phyloP scores from a whole-genome alignment of 2,113 vertebrate species.

The Siniperca chuatsi region DNA sequence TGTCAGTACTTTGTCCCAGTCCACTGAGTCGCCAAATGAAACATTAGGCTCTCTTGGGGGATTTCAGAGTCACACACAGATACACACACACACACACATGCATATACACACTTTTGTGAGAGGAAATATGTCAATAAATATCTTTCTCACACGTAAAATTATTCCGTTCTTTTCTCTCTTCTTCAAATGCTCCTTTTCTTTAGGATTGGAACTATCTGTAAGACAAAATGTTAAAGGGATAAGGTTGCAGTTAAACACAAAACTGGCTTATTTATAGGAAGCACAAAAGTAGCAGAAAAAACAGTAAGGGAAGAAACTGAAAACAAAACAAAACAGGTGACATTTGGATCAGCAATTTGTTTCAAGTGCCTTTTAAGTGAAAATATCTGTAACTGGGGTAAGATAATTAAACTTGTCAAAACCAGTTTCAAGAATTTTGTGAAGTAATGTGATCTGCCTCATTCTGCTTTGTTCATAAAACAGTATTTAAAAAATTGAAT shows the following conservation, averaged over 20 bases:
- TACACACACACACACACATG: background rate
- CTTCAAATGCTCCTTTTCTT: slow-evolving; percentile 1
- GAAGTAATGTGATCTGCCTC: background rate
- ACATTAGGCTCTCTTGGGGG: slow-evolving; percentile 22
- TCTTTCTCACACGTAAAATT: background rate
- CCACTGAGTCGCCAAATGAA: slow-evolving; percentile 56
- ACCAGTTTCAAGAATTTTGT: background rate
- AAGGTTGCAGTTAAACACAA: background rate
- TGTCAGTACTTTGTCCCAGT: slow-evolving; percentile 51
- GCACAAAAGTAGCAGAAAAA: background rate
- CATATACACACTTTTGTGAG: background rate
- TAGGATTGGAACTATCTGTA: background rate
- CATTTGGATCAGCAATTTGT: slow-evolving; percentile 13
- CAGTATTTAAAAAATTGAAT: background rate
- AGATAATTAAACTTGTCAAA: background rate
- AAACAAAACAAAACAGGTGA: background rate
- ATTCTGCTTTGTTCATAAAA: background rate
- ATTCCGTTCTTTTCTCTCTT: background rate
- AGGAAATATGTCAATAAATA: background rate
- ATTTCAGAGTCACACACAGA: background rate
- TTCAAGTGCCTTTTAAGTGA: slow-evolving; percentile 12
- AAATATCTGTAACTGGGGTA: background rate
- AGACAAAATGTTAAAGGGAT: background rate
- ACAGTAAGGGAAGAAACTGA: background rate
- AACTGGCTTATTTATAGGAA: background rate